Conservation (phyloP, 2,888 invertebrate species). For the Amiota mariae region DNA sequence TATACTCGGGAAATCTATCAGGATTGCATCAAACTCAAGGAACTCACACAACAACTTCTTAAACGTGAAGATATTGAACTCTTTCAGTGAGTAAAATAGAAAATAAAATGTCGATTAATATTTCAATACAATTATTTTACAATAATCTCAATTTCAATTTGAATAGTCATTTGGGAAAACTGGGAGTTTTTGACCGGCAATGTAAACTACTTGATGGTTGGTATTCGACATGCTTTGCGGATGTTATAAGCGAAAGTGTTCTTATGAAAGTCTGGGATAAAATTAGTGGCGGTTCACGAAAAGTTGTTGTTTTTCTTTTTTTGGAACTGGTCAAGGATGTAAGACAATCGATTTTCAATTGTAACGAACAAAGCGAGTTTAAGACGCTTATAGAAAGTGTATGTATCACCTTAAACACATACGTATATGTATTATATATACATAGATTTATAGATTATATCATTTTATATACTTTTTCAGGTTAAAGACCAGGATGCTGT, state of each 20-base stretch:
- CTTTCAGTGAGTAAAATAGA: conserved; percentile 75
- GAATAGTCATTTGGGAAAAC: conserved; percentile 75
- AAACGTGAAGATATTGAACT: conserved; percentile 86
- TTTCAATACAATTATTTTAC: not conserved
- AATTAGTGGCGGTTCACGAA: conserved; percentile 87
- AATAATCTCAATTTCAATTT: not conserved
- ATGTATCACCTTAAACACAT: conserved; percentile 36
- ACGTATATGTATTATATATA: conserved; percentile 34
- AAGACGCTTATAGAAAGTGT: conserved; percentile 78
- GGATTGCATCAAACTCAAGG: conserved; percentile 80
- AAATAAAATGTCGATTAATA: not conserved
- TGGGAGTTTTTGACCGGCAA: conserved; percentile 76
- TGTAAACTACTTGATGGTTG: conserved; percentile 82
- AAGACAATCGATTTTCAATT: conserved; percentile 78
- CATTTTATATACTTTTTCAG: conserved; percentile 45
- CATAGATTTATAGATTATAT: conserved; percentile 3
- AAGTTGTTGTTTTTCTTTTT: conserved; percentile 86
- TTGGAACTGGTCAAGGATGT: conserved; percentile 83
- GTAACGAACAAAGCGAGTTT: conserved; percentile 57
- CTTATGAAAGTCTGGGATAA: conserved; percentile 92
- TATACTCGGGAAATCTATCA: conserved; percentile 80
- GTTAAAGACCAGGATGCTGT: conserved; percentile 80
- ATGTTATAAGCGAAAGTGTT: conserved; percentile 84
- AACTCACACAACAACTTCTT: conserved; percentile 79
- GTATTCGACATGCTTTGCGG: conserved; percentile 89